These are phyloP conservation scores for Harpegnathos saltator DNA, from an alignment of 1,140 invertebrate genomes.

Conservation along the genomic window DNA sequence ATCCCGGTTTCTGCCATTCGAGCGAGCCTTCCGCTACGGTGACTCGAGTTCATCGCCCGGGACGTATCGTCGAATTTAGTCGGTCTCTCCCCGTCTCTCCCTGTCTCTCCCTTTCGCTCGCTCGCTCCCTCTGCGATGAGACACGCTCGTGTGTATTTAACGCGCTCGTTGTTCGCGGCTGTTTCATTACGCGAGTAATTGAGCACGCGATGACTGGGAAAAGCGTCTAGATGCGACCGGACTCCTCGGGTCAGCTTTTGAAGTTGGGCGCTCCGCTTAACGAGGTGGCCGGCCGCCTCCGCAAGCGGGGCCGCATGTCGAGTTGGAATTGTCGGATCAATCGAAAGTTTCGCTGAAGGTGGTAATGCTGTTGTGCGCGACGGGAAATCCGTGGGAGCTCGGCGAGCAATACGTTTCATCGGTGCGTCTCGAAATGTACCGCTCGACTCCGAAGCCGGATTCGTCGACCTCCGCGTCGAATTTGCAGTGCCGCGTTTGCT, in stretches of 20 bases:
- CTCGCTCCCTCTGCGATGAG: background rate
- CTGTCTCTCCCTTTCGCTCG: no score
- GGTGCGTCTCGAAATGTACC: no score
- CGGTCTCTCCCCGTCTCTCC: no score
- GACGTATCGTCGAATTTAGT: background rate
- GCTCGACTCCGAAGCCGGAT: no score
- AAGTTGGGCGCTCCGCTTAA: constrained; percentile 32
- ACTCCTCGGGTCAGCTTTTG: constrained; percentile 16
- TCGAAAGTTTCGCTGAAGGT: background rate
- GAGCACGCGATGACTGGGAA: background rate
- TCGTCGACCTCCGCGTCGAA: no score
- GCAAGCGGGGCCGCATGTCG: background rate
- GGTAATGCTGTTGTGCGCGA: constrained; percentile 3
- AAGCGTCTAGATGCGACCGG: background rate
- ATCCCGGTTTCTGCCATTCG: no score
- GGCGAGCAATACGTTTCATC: no score
- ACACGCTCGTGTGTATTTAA: constrained; percentile 13
- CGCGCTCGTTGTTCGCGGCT: background rate
- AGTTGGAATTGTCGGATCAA: constrained; percentile 16
- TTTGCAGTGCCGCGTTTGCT: no score
- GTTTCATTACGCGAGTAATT: constrained; percentile 43
- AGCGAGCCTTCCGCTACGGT: no score
- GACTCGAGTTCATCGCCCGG: no score
- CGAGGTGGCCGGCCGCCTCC: constrained; percentile 23
- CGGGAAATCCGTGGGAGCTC: background rate